Percentiles rank a stretch among this genome's conserved stretches.
Conservation (phyloP, 2,888 invertebrate species). For the Lycocerus yunnanus region DNA sequence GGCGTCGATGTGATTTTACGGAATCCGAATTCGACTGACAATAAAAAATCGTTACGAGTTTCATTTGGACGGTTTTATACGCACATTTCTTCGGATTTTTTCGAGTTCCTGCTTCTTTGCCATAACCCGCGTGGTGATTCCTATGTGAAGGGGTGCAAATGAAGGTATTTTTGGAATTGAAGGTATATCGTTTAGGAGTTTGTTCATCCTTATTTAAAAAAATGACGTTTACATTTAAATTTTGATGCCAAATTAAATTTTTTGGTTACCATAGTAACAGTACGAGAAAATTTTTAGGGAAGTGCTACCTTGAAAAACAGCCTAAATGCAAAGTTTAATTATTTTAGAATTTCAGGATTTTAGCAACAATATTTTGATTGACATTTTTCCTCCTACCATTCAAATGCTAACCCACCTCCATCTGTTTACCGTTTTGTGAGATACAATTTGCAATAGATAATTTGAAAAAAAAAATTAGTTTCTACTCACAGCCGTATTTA, state of each 20-base stretch:
- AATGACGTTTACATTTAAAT: background rate
- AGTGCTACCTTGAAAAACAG: too few relatives aligned
- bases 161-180: conserved; percentile 17
- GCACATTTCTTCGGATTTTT: background rate
- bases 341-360: too few relatives aligned
- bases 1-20: background rate
- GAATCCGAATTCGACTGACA: background rate
- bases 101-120: conserved; percentile 21
- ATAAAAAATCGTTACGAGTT: background rate
- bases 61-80: background rate
- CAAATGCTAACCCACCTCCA: too few relatives aligned
- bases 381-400: too few relatives aligned
- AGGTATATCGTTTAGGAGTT: conserved; percentile 13
- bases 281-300: too few relatives aligned
- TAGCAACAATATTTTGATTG: too few relatives aligned
- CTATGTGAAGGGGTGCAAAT: conserved; percentile 11
- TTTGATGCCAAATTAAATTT: background rate
- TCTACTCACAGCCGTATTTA: too few relatives aligned
- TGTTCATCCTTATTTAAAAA: conserved; percentile 8
- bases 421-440: too few relatives aligned
- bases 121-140: conserved; percentile 33
- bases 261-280: background rate
- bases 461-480: too few relatives aligned
- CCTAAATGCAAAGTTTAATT: too few relatives aligned
- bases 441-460: too few relatives aligned